Percentiles rank a stretch among this genome's conserved stretches.
These are phyloP conservation scores for Zoroaster sp. DNA, from an alignment of 53 echinoderm and acorn worm genomes.

Conservation along the genomic window DNA sequence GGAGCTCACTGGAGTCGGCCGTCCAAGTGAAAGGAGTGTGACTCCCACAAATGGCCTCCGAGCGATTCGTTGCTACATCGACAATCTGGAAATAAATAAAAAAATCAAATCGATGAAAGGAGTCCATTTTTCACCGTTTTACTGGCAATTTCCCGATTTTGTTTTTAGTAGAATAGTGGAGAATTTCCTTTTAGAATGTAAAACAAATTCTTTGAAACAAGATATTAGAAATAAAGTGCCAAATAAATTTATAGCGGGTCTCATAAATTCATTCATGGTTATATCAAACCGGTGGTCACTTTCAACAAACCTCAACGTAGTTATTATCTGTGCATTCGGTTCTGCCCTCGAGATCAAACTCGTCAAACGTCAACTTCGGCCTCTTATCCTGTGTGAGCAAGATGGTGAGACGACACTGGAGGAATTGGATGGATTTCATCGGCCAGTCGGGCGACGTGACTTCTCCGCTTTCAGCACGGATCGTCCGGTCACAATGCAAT, in stretches of 20 bases:
- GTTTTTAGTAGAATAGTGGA: too few relatives aligned
- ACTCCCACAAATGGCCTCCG: constrained; percentile 38
- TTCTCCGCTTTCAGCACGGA: constrained; percentile 34
- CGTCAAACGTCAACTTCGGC: constrained; percentile 39
- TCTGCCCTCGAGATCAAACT: constrained; percentile 47
- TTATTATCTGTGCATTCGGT: constrained; percentile 31
- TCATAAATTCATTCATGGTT: too few relatives aligned
- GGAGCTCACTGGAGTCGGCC: constrained; percentile 52
- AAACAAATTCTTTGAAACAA: too few relatives aligned
- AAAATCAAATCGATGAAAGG: not conserved
- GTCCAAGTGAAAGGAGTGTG: constrained; percentile 52
- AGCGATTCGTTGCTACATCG: constrained; percentile 32
- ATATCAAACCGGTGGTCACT: too few relatives aligned
- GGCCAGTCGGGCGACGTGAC: constrained; percentile 75
- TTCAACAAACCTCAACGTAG: constrained; percentile 60
- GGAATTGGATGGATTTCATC: constrained; percentile 35
- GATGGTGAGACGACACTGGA: constrained; percentile 47
- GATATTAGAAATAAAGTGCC: too few relatives aligned
- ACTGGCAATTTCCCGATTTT: too few relatives aligned
- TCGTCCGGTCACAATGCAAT: constrained; percentile 38
- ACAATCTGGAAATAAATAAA: constrained; percentile 31
- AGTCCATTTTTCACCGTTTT: too few relatives aligned
- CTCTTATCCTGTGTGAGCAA: constrained; percentile 22
- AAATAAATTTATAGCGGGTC: too few relatives aligned
- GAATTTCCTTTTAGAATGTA: too few relatives aligned